These are phyloP conservation scores for Anthrax anthrax DNA, from an alignment of 2,888 invertebrate species.

Conservation along the genomic window DNA sequence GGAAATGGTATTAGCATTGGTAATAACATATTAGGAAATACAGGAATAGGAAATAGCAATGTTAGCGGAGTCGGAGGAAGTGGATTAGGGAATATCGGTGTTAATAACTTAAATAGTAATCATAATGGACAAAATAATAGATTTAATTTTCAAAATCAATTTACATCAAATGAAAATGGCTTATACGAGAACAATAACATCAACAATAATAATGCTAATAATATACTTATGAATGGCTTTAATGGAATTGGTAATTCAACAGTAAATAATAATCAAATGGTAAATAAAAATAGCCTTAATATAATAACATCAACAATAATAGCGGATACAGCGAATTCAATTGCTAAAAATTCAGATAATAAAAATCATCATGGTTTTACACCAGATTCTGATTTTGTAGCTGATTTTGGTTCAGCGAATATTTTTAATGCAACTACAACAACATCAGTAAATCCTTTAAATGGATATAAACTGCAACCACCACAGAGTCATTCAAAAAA, in stretches of 20 bases:
- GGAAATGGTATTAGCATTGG: background rate
- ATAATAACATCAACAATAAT: background rate
- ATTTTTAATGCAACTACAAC: constrained; percentile 49
- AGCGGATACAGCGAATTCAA: no score
- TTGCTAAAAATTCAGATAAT: background rate
- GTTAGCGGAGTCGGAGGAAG: background rate
- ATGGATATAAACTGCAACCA: constrained; percentile 7
- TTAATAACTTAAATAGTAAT: constrained; percentile 6
- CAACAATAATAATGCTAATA: constrained; percentile 4
- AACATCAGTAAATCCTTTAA: constrained; percentile 17
- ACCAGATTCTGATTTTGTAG: constrained; percentile 43
- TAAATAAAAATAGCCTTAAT: constrained; percentile 11
- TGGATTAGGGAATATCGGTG: background rate
- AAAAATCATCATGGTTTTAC: constrained; percentile 24
- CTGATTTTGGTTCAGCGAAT: constrained; percentile 56
- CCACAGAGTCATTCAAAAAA: background rate
- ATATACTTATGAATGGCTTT: constrained; percentile 21
- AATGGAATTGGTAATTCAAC: constrained; percentile 13
- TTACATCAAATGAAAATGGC: constrained; percentile 8
- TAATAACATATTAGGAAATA: background rate
- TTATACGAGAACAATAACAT: constrained; percentile 5
- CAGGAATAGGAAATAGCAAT: no score
- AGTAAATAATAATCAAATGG: constrained; percentile 3
- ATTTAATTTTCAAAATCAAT: constrained; percentile 7
- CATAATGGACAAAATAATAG: constrained; percentile 6